Percentiles rank a stretch among this genome's conserved stretches.
phyloP scores from a whole-genome alignment of 2,113 vertebrate genomes.

The Campylomormyrus numenius region DNA sequence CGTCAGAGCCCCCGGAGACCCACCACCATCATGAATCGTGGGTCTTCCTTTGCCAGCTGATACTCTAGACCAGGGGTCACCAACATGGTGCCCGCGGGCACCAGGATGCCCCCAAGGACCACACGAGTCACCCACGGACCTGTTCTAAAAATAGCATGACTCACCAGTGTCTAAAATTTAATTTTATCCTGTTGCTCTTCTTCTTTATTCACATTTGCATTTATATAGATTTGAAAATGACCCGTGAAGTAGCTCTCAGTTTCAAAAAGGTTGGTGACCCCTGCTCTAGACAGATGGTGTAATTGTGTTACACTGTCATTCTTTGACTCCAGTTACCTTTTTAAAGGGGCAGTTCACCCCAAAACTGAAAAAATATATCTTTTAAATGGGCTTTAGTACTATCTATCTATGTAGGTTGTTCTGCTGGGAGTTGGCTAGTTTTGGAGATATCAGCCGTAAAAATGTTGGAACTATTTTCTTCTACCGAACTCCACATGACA shows the following conservation, averaged over 20 bases:
- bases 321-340: neutral
- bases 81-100: too few relatives aligned
- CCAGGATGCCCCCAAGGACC: too few relatives aligned
- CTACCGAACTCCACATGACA: neutral
- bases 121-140: too few relatives aligned
- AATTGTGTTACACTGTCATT: neutral
- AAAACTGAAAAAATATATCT: neutral
- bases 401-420: neutral
- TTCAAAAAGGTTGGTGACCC: too few relatives aligned
- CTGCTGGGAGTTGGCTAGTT: neutral
- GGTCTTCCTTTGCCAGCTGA: neutral
- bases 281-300: neutral
- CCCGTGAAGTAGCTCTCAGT: too few relatives aligned
- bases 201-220: too few relatives aligned
- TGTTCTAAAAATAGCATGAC: too few relatives aligned
- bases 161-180: too few relatives aligned
- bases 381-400: neutral
- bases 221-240: too few relatives aligned
- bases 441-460: neutral
- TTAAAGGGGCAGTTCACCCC: neutral
- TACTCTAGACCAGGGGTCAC: neutral
- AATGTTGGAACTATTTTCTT: neutral
- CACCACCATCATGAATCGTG: neutral
- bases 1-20: conserved; percentile 19
- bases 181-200: too few relatives aligned